Evolutionary conservation across 2,113 vertebrate species (phyloP), one percentile per base, ranked within the genome.

Genomic region (Picathartes gymnocephalus): DNA sequence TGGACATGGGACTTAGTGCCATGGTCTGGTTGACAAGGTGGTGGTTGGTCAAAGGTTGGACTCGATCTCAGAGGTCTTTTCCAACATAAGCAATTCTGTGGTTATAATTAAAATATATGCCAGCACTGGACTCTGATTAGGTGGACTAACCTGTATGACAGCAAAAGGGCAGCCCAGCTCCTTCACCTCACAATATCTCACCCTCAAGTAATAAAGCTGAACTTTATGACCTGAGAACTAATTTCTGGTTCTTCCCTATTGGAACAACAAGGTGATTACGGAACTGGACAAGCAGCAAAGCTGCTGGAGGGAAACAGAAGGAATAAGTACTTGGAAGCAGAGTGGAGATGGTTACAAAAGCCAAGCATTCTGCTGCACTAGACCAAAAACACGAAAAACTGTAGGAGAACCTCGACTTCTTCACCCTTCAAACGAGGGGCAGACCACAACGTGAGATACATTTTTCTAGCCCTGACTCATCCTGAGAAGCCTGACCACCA

Each of bases 381-480:
- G 17, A 25, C 24, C 40, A 56, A 24, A 58, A 35, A 3, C 37
- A 39, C 44, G 9, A 13, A 30, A 17, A 51, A 1, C n/a, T 28
- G 2, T 1, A 19, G 2, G 4, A 76, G 5, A 70, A n/a, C 13
- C 4, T 28, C 17, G 40, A 4, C 7, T 44, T 30, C 30, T 16
- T 35, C 4, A 33, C 4, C 23, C 9, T 48, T 53, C 13, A n/a
- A 37, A 39, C 4, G 8, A 40, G 17, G 4, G 15, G 10, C 3
- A 42, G 13, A 39, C 5, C 6, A 48, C 27, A 13, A 48, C 0
- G 4, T 2, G 7, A 37, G n/a, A 13, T 0, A 16, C 3, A 10
- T 7, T 60, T 51, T 68, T 51, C 16, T 7, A 18, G 4, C 20
- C 21, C 11, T 1, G 1, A 54, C 3, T 66, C 28, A 48, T 2